Evolutionary conservation across 2,113 vertebrate species (phyloP).

Genomic region (Euleptes europaea): DNA sequence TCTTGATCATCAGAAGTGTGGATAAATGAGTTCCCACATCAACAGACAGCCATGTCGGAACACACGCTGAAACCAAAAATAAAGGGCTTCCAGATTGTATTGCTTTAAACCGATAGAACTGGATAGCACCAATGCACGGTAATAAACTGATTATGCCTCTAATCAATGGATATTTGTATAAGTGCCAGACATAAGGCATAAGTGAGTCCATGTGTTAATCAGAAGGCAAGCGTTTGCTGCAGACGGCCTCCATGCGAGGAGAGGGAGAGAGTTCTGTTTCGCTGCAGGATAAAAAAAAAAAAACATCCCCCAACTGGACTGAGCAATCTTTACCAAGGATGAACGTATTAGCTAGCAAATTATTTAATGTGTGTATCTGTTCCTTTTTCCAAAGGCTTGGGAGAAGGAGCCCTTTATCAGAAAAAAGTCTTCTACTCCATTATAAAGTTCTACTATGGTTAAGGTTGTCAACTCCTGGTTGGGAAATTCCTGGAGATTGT

Average conservation of each 20-base stretch:
- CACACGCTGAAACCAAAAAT: background rate
- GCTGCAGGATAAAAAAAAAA: slow-evolving; percentile 29
- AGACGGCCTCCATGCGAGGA: slow-evolving; percentile 36
- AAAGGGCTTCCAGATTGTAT: background rate
- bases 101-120: slow-evolving; percentile 74
- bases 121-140: slow-evolving; percentile 69
- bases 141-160: slow-evolving; percentile 73
- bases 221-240: slow-evolving; percentile 65
- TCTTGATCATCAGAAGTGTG: background rate
- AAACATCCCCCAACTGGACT: slow-evolving; percentile 44
- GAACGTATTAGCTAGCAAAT: background rate
- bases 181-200: slow-evolving; percentile 64
- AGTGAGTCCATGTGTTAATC: slow-evolving; percentile 71
- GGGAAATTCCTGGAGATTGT: no score
- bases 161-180: slow-evolving; percentile 64
- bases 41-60: background rate
- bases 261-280: slow-evolving; percentile 43
- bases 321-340: slow-evolving; percentile 12
- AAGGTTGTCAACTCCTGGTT: no score
- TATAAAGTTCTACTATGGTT: background rate
- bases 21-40: background rate
- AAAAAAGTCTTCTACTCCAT: background rate
- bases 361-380: background rate
- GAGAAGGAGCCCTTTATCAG: background rate
- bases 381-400: background rate